Evolutionary conservation across 2,113 vertebrate genomes (phyloP).

Genomic region (Rissa tridactyla): DNA sequence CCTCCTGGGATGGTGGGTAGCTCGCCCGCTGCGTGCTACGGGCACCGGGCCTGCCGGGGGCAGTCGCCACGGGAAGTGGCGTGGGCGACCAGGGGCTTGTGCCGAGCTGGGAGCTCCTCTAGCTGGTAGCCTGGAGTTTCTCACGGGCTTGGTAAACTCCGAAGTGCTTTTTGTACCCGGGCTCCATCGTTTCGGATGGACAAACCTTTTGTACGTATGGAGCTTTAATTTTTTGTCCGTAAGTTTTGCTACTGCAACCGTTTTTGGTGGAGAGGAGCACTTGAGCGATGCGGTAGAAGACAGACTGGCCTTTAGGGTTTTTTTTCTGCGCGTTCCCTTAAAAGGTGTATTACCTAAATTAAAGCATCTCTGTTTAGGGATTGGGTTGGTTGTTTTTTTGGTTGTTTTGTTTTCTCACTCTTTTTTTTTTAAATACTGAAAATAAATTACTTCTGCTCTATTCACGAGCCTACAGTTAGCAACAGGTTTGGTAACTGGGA

Average conservation of each 20-base stretch:
- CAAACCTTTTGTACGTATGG: neutral
- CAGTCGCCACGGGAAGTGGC: rapidly evolving
- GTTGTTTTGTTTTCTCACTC: neutral
- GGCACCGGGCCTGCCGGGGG: neutral
- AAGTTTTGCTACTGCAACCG: neutral
- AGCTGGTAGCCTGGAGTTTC: rapidly evolving
- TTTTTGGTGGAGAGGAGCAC: neutral
- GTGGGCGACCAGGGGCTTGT: neutral
- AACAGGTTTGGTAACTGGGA: neutral
- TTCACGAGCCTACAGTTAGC: neutral
- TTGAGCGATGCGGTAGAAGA: neutral
- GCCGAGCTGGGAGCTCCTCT: neutral
- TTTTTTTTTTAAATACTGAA: neutral
- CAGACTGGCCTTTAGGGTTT: neutral
- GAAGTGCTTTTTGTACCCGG: no score
- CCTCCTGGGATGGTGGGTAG: constrained; percentile 80
- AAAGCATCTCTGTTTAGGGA: neutral
- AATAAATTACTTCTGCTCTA: neutral
- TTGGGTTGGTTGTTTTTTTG: neutral
- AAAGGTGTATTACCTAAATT: neutral
- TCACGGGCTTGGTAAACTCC: neutral
- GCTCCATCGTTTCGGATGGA: neutral
- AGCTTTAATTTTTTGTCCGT: neutral
- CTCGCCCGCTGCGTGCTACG: rapidly evolving
- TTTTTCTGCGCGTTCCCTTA: neutral